phyloP scores from a whole-genome alignment of 2,797 vertebrate species.

The Spea hammondii region DNA sequence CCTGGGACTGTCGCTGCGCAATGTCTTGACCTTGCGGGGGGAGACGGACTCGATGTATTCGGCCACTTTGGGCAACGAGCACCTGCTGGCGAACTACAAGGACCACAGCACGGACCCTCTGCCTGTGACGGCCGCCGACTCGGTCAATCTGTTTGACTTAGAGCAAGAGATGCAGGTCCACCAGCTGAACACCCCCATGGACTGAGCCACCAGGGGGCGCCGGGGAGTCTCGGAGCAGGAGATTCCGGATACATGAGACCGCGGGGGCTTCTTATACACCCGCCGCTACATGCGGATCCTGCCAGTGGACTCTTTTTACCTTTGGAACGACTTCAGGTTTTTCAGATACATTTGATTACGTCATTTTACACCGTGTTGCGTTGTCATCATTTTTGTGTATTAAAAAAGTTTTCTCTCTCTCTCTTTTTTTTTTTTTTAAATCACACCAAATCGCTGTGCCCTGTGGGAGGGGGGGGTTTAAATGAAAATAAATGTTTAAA shows the following conservation, averaged over 20 bases:
- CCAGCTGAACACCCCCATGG: slow-evolving; percentile 69
- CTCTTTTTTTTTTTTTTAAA: too few relatives aligned
- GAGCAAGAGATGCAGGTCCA: slow-evolving; percentile 70
- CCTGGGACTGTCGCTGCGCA: slow-evolving; percentile 61
- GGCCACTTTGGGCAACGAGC: slow-evolving; percentile 59
- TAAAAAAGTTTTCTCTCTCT: too few relatives aligned
- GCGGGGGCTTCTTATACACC: background rate
- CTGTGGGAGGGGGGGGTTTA: too few relatives aligned
- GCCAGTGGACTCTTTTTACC: background rate
- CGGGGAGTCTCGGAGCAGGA: too few relatives aligned
- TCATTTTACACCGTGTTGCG: background rate
- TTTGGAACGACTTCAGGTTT: background rate
- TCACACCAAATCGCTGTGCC: too few relatives aligned
- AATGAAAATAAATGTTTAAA: too few relatives aligned
- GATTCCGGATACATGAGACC: too few relatives aligned
- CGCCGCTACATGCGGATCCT: background rate
- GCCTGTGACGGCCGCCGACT: slow-evolving; percentile 60
- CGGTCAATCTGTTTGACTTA: slow-evolving; percentile 70
- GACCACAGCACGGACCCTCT: slow-evolving; percentile 48
- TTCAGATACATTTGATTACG: background rate
- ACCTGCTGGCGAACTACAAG: slow-evolving; percentile 24
- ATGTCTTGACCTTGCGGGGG: slow-evolving; percentile 66
- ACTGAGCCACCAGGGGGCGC: slow-evolving; percentile 60
- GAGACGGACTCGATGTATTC: slow-evolving; percentile 72
- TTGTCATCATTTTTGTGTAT: background rate